Evolutionary conservation across 2,888 invertebrate genomes (phyloP).

Genomic region (Buathra laborator): DNA sequence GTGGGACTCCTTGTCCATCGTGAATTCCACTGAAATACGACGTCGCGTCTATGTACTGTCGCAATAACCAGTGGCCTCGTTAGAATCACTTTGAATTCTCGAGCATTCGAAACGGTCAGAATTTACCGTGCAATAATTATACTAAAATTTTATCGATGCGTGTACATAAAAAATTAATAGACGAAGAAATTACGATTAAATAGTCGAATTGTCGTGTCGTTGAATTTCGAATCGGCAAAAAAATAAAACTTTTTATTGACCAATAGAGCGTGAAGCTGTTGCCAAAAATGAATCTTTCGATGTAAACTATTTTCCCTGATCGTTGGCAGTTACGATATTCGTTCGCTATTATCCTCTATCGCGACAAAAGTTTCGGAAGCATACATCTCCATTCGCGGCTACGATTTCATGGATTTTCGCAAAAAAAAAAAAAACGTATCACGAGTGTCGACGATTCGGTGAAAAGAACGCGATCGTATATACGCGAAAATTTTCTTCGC

Average conservation of each 20-base stretch:
- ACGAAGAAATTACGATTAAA: no score
- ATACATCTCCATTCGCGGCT: neutral
- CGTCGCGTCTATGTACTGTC: slow-evolving; percentile 1
- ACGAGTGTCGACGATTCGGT: slow-evolving; percentile 9
- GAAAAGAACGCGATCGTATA: slow-evolving; percentile 26
- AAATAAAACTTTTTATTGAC: no score
- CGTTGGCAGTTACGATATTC: neutral
- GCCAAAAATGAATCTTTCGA: neutral
- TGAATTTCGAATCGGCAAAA: no score
- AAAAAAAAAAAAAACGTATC: neutral
- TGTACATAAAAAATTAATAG: no score
- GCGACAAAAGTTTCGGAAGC: neutral
- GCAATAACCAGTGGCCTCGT: neutral
- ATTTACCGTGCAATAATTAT: no score
- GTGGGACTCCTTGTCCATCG: slow-evolving; percentile 3
- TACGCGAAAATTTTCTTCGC: slow-evolving; percentile 7
- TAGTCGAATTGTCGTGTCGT: no score
- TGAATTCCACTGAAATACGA: slow-evolving; percentile 6
- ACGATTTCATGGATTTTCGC: neutral
- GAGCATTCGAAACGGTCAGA: no score
- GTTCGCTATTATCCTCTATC: neutral
- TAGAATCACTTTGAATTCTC: neutral
- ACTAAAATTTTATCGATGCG: no score
- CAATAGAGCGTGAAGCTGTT: neutral
- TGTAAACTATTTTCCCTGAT: neutral